A percentile compares a stretch with the other conserved stretches of the same genome.
Evolutionary conservation across 2,888 invertebrate genomes (phyloP).

Genomic region (Electrophaes corylata): DNA sequence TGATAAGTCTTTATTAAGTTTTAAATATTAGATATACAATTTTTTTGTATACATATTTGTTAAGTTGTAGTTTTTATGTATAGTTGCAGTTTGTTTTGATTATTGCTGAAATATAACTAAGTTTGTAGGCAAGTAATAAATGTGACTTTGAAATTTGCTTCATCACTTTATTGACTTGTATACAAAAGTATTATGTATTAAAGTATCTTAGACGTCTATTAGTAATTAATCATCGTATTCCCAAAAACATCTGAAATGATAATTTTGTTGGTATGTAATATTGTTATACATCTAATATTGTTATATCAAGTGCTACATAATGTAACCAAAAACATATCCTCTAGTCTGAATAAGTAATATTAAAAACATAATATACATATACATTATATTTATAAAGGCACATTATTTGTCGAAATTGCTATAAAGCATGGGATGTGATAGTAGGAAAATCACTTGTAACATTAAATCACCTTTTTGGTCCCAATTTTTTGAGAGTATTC

Average conservation of each 20-base stretch:
- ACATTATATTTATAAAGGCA: slow-evolving; percentile 33
- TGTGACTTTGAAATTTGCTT: slow-evolving; percentile 71
- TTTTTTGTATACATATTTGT: slow-evolving; percentile 11
- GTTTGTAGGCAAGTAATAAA: slow-evolving; percentile 65
- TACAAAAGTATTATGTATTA: neutral
- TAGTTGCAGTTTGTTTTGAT: slow-evolving; percentile 18
- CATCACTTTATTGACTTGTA: slow-evolving; percentile 28
- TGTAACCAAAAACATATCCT: slow-evolving; percentile 80
- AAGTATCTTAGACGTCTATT: neutral
- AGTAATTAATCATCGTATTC: slow-evolving; percentile 1
- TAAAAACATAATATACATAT: slow-evolving; percentile 47
- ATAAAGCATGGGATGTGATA: slow-evolving; percentile 50
- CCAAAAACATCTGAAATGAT: neutral
- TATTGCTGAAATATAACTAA: slow-evolving; percentile 14
- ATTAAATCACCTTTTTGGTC: slow-evolving; percentile 9
- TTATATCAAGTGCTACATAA: slow-evolving; percentile 64
- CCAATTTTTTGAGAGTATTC: slow-evolving; percentile 13
- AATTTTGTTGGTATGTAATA: neutral
- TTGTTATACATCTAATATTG: neutral
- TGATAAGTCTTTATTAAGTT: slow-evolving; percentile 17
- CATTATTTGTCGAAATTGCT: slow-evolving; percentile 29
- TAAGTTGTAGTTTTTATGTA: slow-evolving; percentile 5
- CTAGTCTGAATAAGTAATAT: slow-evolving; percentile 68
- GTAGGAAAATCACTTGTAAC: slow-evolving; percentile 17
- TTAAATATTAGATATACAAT: slow-evolving; percentile 1